Evolutionary conservation across 2,797 vertebrate species (phyloP), one percentile per base, ranked within the genome.

Genomic region (Rhadinocentrus ornatus): DNA sequence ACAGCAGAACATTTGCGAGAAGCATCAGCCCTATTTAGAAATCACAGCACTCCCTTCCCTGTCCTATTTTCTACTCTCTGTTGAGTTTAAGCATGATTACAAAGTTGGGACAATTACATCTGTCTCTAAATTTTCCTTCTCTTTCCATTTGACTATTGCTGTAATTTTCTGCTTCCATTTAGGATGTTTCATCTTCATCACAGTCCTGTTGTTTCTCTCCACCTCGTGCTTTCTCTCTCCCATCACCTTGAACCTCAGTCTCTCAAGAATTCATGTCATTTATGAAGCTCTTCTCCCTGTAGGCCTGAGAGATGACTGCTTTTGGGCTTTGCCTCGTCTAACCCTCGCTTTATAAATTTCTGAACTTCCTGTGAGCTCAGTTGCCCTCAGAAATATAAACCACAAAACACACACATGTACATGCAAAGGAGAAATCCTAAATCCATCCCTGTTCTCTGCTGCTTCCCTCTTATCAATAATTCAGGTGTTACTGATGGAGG

Each of bases 381-480:
- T 80, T 75, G 52, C 77, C 73, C 63, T 48, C 59, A 66, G 69
- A 63, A 55, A 66, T 55, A 37, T 66, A 63, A 59, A 81, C 69
- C 41, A 29, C 41, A 35, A 66, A 50, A 37, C 69, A 74, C 63
- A 74, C 63, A 74, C 55, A 71, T n/a, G 57, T 64, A 73, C 67
- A 73, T 62, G 67, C 74, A 75, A 59, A 48, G 29, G 64, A 67
- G 54, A 63, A 77, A 73, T 84, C 82, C 71, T 75, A 70, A 73
- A 86, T 84, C 75, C 16, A 6, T 72, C 66, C 70, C 34, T 2
- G 20, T 86, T 80, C 81, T 77, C 77, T 73, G 67, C 73, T 64
- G 66, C 71, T 81, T 80, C 66, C 46, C 63, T 87, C 82, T 82
- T 87, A 94, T 95, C 92, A 94, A 94, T 95, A 93, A 94, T 94